A percentile compares a stretch with the other conserved stretches of the same genome.
phyloP scores from a whole-genome alignment of 2,797 vertebrate genomes.

The Chaetodon trifasciatus region DNA sequence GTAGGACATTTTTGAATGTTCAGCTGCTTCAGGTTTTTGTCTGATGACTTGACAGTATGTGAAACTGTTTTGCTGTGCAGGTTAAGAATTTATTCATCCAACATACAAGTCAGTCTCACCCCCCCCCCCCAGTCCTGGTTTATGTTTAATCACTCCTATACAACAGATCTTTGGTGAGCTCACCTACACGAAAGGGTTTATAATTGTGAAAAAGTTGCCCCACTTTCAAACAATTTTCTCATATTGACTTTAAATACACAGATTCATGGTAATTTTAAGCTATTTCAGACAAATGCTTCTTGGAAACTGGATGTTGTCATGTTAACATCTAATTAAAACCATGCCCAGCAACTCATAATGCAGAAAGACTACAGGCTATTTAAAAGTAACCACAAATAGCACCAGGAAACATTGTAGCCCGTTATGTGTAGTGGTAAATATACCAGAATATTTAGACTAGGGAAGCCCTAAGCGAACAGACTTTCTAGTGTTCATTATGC shows the following conservation, averaged over 20 bases:
- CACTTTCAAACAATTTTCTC: not conserved
- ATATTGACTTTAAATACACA: not conserved
- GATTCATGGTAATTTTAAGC: not conserved
- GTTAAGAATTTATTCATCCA: not conserved
- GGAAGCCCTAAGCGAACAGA: conserved; percentile 58
- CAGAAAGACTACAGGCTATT: conserved; percentile 27
- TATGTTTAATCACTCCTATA: not conserved
- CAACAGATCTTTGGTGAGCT: not conserved
- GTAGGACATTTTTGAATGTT: not conserved
- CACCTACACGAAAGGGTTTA: not conserved
- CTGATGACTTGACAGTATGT: not conserved
- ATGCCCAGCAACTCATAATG: not conserved
- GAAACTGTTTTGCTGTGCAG: not conserved
- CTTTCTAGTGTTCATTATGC: conserved; percentile 62
- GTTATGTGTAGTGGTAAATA: conserved; percentile 40
- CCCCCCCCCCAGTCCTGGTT: not conserved
- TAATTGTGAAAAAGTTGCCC: not conserved
- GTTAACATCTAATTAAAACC: conserved; percentile 1
- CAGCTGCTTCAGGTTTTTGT: not conserved
- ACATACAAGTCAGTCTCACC: not conserved
- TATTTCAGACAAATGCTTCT: not conserved
- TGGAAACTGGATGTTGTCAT: conserved; percentile 9
- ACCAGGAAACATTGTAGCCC: conserved; percentile 26
- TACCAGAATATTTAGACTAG: conserved; percentile 40
- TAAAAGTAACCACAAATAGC: conserved; percentile 37